These are phyloP conservation scores for Cosmopolites sordidus DNA, from an alignment of 2,888 invertebrate genomes.

Conservation along the genomic window DNA sequence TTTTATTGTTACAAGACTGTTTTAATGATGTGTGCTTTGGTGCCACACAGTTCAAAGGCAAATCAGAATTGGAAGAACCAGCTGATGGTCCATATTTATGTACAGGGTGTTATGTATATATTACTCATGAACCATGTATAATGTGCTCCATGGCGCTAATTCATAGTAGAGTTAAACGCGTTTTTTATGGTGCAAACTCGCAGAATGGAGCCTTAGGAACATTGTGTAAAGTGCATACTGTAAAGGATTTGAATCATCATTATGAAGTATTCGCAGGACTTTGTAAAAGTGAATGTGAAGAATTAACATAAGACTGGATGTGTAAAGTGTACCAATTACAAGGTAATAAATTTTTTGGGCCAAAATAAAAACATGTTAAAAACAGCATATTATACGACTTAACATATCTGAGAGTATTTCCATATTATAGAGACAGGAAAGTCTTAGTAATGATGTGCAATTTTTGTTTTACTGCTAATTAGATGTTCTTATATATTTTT, in stretches of 20 bases:
- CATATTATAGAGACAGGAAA: too few species aligned
- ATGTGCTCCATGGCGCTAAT: conserved; percentile 95
- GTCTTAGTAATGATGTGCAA: too few species aligned
- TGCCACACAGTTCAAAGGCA: conserved; percentile 46
- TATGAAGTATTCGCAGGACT: conserved; percentile 79
- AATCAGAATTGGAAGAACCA: conserved; percentile 41
- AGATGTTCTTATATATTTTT: too few species aligned
- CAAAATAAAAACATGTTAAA: too few species aligned
- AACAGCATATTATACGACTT: too few species aligned
- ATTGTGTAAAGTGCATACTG: conserved; percentile 69
- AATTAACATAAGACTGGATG: conserved; percentile 10
- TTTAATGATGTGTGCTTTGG: conserved; percentile 43
- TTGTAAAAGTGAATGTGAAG: conserved; percentile 48
- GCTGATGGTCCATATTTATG: conserved; percentile 71
- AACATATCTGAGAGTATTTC: too few species aligned
- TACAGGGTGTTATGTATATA: conserved; percentile 81
- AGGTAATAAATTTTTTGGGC: too few species aligned
- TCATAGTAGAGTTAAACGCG: conserved; percentile 78
- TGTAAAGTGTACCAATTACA: too few species aligned
- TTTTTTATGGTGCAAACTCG: conserved; percentile 67
- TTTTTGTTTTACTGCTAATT: too few species aligned
- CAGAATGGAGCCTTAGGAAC: conserved; percentile 68
- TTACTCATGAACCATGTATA: conserved; percentile 82
- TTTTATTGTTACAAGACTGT: conserved; percentile 21
- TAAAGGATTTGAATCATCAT: conserved; percentile 82